Percentiles rank a stretch among this genome's conserved stretches.
These are phyloP conservation scores for Mya arenaria DNA, from an alignment of 1,140 invertebrate genomes.

Conservation along the genomic window DNA sequence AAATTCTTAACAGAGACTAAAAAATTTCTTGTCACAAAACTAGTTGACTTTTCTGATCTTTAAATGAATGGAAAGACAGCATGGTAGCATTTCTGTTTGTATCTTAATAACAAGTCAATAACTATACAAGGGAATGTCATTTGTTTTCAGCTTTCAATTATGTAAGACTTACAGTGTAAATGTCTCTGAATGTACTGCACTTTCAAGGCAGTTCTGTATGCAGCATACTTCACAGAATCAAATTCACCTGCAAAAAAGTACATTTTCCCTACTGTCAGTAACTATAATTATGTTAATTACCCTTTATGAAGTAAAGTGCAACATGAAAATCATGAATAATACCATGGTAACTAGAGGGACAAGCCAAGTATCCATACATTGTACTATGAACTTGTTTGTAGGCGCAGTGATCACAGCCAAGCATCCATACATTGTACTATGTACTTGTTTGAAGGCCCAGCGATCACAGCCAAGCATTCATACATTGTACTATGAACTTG, in stretches of 20 bases:
- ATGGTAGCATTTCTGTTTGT: background rate
- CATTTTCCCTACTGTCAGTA: background rate
- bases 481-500: too few relatives aligned
- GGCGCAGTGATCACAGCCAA: background rate
- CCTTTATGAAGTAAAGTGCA: background rate
- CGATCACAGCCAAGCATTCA: too few relatives aligned
- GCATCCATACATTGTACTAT: background rate
- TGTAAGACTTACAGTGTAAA: conserved; percentile 84
- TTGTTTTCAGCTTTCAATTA: background rate
- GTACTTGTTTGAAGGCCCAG: too few relatives aligned
- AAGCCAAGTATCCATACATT: background rate
- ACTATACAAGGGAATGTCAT: too few relatives aligned
- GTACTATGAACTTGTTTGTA: background rate
- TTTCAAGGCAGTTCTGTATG: conserved; percentile 78
- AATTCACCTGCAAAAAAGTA: conserved; percentile 64
- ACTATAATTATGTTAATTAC: background rate
- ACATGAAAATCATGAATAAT: background rate
- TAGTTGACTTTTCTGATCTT: background rate
- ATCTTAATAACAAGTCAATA: background rate
- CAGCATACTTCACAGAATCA: conserved; percentile 75
- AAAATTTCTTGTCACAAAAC: background rate
- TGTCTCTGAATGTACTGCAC: conserved; percentile 79
- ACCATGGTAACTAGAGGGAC: background rate
- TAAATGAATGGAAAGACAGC: background rate
- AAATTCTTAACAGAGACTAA: background rate